Evolutionary conservation across 2,113 vertebrate species (phyloP), one percentile per base, ranked within the genome.

Genomic region (Tretioscincus oriximinensis): DNA sequence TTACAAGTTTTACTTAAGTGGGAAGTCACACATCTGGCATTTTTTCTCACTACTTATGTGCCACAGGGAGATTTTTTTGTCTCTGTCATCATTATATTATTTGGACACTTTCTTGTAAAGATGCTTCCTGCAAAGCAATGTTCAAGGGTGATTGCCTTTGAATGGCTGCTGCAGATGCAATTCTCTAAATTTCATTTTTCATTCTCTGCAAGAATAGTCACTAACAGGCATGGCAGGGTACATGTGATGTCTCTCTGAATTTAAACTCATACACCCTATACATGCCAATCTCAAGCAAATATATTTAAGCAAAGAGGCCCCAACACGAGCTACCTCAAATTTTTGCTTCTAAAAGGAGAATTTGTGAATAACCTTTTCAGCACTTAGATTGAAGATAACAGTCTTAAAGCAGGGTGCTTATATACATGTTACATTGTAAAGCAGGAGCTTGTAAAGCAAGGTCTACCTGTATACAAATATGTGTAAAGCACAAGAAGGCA

Each of bases 131-230:
- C 80, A 65, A 84, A 60, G 22, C 72, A 84, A 26, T 61, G 26
- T 0, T 2, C 47, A 58, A 58, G 45, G 22, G 22, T 0, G 12
- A 63, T 24, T 87, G 73, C 80, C 85, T 78, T 77, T 35, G 72
- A 68, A 77, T 81, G 72, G 45, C 78, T 60, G 61, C 61, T 14
- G 83, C 84, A 78, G 75, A 87, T 86, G 49, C 78, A 82, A 65
- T 80, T 78, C 41, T n/a, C 72, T 88, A 81, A 87, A 85, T 45
- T 51, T 41, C 0, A 0, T 88, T 87, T 84, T 76, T 71, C 0
- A 69, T 76, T 45, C 77, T 47, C 68, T 84, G 74, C 81, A 83
- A 76, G 78, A 85, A 80, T 78, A 87, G 65, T 45, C 51, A 0
- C 45, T 84, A 29, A 54, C 10, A 69, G 78, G n/a, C 18, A 31